Evolutionary conservation across 1,140 invertebrate species (phyloP).

Genomic region (Heliconius hewitsoni): DNA sequence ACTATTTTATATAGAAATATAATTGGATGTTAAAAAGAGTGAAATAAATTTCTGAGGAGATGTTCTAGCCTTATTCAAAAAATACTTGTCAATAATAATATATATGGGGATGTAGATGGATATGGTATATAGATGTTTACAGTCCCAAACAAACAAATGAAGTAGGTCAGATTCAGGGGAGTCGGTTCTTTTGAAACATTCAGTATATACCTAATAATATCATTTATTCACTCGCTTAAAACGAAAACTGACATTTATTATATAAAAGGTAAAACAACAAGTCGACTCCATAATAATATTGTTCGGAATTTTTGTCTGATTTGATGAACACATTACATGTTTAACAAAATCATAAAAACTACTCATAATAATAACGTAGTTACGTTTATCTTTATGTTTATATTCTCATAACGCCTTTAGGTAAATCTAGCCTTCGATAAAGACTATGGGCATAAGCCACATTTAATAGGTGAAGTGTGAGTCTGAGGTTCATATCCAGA

Average conservation of each 20-base stretch:
- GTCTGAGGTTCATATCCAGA: no score
- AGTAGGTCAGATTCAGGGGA: constrained; percentile 9
- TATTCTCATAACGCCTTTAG: not conserved
- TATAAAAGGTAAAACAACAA: not conserved
- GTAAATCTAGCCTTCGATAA: no score
- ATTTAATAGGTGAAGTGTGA: no score
- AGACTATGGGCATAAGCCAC: no score
- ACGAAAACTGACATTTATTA: not conserved
- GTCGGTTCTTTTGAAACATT: not conserved
- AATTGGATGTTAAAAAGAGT: constrained; percentile 20
- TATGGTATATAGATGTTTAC: constrained; percentile 40
- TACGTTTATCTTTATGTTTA: not conserved
- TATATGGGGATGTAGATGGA: not conserved
- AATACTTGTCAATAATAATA: constrained; percentile 25
- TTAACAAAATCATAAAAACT: not conserved
- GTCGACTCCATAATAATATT: not conserved
- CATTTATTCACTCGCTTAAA: constrained; percentile 1
- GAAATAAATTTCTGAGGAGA: not conserved
- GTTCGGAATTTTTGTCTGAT: not conserved
- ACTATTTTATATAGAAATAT: constrained; percentile 18
- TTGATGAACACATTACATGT: not conserved
- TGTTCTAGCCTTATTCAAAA: not conserved
- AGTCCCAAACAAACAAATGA: constrained; percentile 34
- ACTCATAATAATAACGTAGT: not conserved
- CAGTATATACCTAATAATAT: not conserved